Evolutionary conservation across 1,140 invertebrate species (phyloP).

Genomic region (Drosophila albomicans): DNA sequence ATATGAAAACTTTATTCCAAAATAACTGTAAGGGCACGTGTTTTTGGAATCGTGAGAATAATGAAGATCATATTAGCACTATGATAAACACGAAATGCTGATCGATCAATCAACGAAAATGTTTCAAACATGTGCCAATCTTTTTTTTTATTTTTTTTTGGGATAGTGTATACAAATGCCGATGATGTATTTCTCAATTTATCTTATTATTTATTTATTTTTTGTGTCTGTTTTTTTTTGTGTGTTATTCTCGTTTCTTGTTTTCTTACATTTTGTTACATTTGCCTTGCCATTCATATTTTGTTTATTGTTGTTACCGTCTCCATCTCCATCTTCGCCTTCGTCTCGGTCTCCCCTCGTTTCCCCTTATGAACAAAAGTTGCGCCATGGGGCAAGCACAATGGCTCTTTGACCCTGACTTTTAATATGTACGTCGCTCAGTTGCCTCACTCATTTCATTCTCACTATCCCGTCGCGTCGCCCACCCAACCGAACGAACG

Average conservation of each 20-base stretch:
- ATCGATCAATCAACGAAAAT: slow-evolving; percentile 1
- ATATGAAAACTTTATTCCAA: too few relatives aligned
- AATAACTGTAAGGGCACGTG: too few relatives aligned
- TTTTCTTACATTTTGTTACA: slow-evolving; percentile 70
- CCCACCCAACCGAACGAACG: too few relatives aligned
- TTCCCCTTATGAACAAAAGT: slow-evolving; percentile 11
- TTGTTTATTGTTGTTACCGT: slow-evolving; percentile 70
- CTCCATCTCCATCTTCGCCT: neutral
- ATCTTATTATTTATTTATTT: neutral
- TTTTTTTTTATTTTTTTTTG: neutral
- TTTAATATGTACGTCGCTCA: slow-evolving; percentile 51
- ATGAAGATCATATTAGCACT: slow-evolving; percentile 8
- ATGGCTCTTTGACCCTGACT: slow-evolving; percentile 79
- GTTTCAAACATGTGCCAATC: too few relatives aligned
- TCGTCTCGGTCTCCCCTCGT: neutral
- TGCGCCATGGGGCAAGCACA: slow-evolving; percentile 52
- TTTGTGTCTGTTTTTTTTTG: neutral
- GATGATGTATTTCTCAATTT: neutral
- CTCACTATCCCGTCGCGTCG: neutral
- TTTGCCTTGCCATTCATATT: slow-evolving; percentile 77
- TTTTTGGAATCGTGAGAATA: too few relatives aligned
- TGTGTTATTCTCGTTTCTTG: slow-evolving; percentile 37
- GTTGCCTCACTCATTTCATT: neutral
- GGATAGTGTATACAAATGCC: slow-evolving; percentile 19
- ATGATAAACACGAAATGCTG: neutral